Percentiles rank a stretch among this genome's conserved stretches.
Conservation (phyloP, 2,113 vertebrate genomes). For the Scopus umbretta region DNA sequence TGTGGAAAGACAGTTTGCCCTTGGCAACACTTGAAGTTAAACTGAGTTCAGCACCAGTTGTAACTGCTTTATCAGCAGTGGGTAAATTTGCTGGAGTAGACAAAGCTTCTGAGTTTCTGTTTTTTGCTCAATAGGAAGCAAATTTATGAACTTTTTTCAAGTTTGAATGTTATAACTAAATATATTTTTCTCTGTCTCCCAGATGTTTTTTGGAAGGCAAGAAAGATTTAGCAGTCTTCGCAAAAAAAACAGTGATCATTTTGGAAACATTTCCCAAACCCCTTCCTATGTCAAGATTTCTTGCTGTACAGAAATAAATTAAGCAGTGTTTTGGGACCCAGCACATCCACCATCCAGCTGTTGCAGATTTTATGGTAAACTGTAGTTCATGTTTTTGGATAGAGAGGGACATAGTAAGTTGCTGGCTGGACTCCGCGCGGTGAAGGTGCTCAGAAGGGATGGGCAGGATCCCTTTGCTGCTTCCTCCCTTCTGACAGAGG, state of each 20-base stretch:
- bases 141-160: slow-evolving; percentile 34
- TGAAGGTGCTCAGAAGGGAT: background rate
- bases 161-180: slow-evolving; percentile 23
- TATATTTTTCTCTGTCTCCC: slow-evolving; percentile 40
- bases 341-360: background rate
- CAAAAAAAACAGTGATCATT: background rate
- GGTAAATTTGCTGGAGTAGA: slow-evolving; percentile 56
- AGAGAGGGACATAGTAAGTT: background rate
- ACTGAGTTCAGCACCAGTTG: slow-evolving; percentile 11
- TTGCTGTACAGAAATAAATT: slow-evolving; percentile 6
- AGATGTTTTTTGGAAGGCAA: slow-evolving; percentile 47
- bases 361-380: background rate
- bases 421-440: background rate
- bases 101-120: slow-evolving; percentile 40
- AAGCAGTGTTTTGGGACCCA: background rate
- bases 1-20: background rate
- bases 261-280: slow-evolving; percentile 15
- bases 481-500: background rate
- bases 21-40: slow-evolving; percentile 48
- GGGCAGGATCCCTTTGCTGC: background rate
- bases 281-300: background rate
- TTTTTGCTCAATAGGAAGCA: slow-evolving; percentile 39
- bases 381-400: background rate
- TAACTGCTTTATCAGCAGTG: slow-evolving; percentile 58
- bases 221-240: slow-evolving; percentile 42